A percentile compares a stretch with the other conserved stretches of the same genome.
Evolutionary conservation across 1,140 invertebrate species (phyloP).

Genomic region (Spodoptera litura): DNA sequence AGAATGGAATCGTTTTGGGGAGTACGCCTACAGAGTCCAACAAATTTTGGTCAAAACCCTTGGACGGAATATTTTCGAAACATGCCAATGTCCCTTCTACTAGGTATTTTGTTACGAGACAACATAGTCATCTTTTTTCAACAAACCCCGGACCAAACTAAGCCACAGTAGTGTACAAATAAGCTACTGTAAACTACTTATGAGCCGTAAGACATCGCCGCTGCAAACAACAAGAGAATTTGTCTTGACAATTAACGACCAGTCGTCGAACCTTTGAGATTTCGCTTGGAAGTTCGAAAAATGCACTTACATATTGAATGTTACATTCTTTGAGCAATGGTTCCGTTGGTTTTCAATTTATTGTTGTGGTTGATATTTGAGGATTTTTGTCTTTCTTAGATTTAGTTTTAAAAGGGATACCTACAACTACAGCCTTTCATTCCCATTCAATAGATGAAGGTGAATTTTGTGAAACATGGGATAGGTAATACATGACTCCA

Average conservation of each 20-base stretch:
- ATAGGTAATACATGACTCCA: no score
- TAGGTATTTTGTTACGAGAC: no score
- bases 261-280: constrained; percentile 51
- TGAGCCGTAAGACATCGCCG: constrained; percentile 58
- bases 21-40: no score
- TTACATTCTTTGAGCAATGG: constrained; percentile 8
- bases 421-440: no score
- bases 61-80: not conserved
- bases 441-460: no score
- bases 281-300: constrained; percentile 40
- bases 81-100: no score
- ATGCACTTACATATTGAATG: constrained; percentile 11
- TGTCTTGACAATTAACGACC: constrained; percentile 67
- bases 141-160: constrained; percentile 11
- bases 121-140: no score
- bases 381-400: no score
- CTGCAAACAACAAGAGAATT: constrained; percentile 58
- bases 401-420: no score
- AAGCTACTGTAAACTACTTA: constrained; percentile 68
- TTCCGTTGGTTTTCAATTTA: not conserved
- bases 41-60: no score
- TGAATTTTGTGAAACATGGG: no score
- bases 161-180: constrained; percentile 51
- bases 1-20: no score
- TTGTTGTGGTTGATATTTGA: not conserved